Evolutionary conservation across 2,113 vertebrate genomes (phyloP).

Genomic region (Coregonus clupeaformis): DNA sequence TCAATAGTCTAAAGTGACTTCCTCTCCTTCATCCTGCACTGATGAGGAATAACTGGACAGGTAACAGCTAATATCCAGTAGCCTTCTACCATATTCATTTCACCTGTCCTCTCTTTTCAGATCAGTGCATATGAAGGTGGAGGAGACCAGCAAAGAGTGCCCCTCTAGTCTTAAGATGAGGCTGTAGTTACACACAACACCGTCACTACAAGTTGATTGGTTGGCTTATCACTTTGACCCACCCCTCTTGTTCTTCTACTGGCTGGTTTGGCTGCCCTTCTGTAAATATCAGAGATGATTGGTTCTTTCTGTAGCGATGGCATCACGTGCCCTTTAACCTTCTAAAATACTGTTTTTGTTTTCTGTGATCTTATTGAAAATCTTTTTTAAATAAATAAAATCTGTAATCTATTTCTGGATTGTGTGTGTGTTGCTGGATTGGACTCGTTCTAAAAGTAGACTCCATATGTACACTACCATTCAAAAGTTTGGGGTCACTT

Average conservation of each 20-base stretch:
- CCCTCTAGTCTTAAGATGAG: too few relatives aligned
- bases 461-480: too few relatives aligned
- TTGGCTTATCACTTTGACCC: not conserved
- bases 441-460: too few relatives aligned
- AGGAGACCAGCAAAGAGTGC: too few relatives aligned
- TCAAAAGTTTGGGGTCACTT: too few relatives aligned
- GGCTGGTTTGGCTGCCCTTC: constrained; percentile 73
- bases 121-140: too few relatives aligned
- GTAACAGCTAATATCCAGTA: not conserved
- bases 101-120: not conserved
- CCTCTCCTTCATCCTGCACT: not conserved
- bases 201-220: too few relatives aligned
- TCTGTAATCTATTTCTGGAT: constrained; percentile 65
- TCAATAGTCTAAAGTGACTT: not conserved
- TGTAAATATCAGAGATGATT: constrained; percentile 96
- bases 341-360: constrained; percentile 79
- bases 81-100: not conserved
- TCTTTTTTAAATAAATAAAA: constrained; percentile 76
- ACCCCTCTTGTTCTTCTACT: constrained; percentile 2
- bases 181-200: not conserved
- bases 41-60: not conserved
- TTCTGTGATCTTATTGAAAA: constrained; percentile 69
- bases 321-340: constrained; percentile 90
- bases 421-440: constrained; percentile 9
- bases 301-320: constrained; percentile 64